Percentiles rank a stretch among this genome's conserved stretches.
phyloP scores from a whole-genome alignment of 2,113 vertebrate genomes.

The Prochilodus magdalenae region DNA sequence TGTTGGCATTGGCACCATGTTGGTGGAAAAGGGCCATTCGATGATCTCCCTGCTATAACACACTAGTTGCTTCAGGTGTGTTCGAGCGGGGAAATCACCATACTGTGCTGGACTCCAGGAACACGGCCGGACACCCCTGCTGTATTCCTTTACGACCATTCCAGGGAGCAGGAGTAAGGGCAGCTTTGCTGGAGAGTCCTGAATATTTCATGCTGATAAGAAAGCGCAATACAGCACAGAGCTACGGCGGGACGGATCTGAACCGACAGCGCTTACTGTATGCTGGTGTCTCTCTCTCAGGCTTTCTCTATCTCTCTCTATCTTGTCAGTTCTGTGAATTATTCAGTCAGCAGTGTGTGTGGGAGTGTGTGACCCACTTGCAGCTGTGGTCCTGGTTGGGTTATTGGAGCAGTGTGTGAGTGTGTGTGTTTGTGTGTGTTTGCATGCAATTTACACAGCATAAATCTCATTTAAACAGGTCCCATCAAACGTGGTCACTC shows the following conservation, averaged over 20 bases:
- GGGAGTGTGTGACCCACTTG: constrained; percentile 31
- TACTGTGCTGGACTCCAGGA: neutral
- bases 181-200: neutral
- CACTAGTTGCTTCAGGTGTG: neutral
- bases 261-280: neutral
- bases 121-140: neutral
- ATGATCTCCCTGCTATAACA: too few relatives aligned
- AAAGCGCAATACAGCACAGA: neutral
- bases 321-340: constrained; percentile 33
- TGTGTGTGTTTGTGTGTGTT: constrained; percentile 28
- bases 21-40: too few relatives aligned
- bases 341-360: constrained; percentile 37
- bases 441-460: neutral
- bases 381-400: constrained; percentile 21
- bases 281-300: neutral
- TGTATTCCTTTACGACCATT: too few relatives aligned
- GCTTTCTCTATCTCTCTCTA: constrained; percentile 3
- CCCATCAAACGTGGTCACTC: neutral
- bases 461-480: neutral
- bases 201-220: constrained; percentile 30
- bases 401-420: constrained; percentile 28
- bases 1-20: too few relatives aligned
- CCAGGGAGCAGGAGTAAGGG: neutral
- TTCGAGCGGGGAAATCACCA: neutral
- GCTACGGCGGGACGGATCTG: constrained; percentile 1